phyloP scores from a whole-genome alignment of 2,888 invertebrate species.

The Nemotelus nigrinus region DNA sequence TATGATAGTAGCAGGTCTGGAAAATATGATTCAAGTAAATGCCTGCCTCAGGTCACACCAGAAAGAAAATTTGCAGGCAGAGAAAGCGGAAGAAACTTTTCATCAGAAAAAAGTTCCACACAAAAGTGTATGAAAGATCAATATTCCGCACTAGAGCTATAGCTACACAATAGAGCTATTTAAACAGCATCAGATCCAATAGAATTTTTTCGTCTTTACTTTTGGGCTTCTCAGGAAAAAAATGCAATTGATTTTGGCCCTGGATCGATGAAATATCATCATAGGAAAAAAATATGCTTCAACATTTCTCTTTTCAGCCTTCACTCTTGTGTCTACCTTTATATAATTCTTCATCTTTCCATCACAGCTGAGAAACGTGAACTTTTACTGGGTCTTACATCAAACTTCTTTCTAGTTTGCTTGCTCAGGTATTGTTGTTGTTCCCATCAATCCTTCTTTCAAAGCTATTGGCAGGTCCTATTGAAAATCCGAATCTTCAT shows the following conservation, averaged over 20 bases:
- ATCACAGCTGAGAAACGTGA: too few relatives aligned
- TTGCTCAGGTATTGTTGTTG: too few relatives aligned
- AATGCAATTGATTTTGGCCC: not conserved
- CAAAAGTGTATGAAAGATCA: not conserved
- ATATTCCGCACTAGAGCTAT: not conserved
- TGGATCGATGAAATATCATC: not conserved
- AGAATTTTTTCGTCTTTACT: too few relatives aligned
- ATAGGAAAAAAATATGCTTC: too few relatives aligned
- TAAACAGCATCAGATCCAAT: not conserved
- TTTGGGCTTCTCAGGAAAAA: not conserved
- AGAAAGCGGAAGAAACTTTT: not conserved
- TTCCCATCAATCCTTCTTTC: not conserved
- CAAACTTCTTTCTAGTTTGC: too few relatives aligned
- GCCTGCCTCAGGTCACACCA: too few relatives aligned
- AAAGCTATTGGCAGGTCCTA: not conserved
- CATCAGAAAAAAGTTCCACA: not conserved
- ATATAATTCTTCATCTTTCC: too few relatives aligned
- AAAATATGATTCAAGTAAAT: too few relatives aligned
- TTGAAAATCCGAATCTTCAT: not conserved
- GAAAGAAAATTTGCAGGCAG: not conserved
- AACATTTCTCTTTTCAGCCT: too few relatives aligned
- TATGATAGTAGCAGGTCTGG: too few relatives aligned
- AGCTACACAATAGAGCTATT: not conserved
- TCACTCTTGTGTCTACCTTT: too few relatives aligned
- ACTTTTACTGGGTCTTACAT: too few relatives aligned